A percentile compares a stretch with the other conserved stretches of the same genome.
Evolutionary conservation across 2,888 invertebrate species (phyloP).

Genomic region (Cacoxenus indagator): DNA sequence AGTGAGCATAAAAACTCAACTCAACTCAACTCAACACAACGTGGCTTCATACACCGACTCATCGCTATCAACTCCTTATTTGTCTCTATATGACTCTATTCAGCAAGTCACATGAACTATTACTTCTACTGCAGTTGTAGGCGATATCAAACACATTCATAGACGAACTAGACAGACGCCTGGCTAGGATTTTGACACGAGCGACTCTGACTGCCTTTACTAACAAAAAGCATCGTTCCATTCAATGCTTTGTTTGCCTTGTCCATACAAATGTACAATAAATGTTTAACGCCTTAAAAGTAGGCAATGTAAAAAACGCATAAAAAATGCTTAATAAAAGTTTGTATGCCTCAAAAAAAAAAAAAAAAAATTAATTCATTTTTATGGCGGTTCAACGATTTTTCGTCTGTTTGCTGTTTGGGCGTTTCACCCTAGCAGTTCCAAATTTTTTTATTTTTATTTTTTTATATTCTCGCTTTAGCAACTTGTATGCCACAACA

Average conservation of each 20-base stretch:
- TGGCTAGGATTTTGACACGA: not conserved
- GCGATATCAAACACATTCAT: not conserved
- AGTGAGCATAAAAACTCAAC: not conserved
- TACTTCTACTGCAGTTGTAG: not conserved
- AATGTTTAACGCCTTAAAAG: slow-evolving; percentile 44
- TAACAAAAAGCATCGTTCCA: not conserved
- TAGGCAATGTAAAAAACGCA: slow-evolving; percentile 34
- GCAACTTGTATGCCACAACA: not conserved
- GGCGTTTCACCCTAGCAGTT: too few species aligned
- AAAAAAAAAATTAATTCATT: not conserved
- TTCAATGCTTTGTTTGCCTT: not conserved
- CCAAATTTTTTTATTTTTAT: not conserved
- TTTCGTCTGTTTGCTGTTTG: not conserved
- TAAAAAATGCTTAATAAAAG: slow-evolving; percentile 55
- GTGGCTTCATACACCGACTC: too few species aligned
- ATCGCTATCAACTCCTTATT: too few species aligned
- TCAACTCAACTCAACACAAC: not conserved
- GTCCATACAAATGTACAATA: slow-evolving; percentile 41
- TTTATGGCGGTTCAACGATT: not conserved
- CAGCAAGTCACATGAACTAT: not conserved
- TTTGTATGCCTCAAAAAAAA: not conserved
- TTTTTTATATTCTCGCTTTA: not conserved
- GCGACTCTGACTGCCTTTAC: not conserved
- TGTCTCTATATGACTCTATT: not conserved
- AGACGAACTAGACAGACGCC: not conserved